Percentiles rank a stretch among this genome's conserved stretches.
phyloP scores from a whole-genome alignment of 2,113 vertebrate genomes.

The Istiophorus platypterus region DNA sequence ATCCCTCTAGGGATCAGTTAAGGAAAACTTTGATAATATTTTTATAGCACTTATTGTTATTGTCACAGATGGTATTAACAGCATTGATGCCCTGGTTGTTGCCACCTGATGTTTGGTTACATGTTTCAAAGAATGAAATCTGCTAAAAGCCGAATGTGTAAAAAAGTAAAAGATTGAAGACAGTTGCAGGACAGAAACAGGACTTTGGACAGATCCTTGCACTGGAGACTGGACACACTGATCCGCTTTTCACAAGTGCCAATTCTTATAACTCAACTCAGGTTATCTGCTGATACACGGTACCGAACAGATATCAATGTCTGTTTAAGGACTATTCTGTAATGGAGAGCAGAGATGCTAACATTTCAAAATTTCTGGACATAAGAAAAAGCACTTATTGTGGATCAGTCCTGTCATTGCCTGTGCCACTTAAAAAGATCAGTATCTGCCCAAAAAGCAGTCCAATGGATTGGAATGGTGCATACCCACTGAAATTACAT shows the following conservation, averaged over 20 bases:
- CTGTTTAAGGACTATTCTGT: no score
- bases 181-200: neutral
- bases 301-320: no score
- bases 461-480: no score
- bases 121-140: no score
- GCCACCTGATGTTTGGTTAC: neutral
- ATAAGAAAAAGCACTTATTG: no score
- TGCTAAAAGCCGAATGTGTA: no score
- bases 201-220: neutral
- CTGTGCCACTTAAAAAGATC: neutral
- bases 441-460: no score
- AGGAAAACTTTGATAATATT: neutral
- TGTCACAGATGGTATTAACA: neutral
- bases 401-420: neutral
- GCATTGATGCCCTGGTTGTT: neutral
- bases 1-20: neutral
- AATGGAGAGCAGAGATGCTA: no score
- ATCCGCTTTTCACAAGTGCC: neutral
- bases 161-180: no score
- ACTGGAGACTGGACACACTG: neutral
- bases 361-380: no score
- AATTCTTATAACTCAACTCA: neutral
- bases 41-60: neutral
- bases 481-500: no score
- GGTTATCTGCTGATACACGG: no score